Evolutionary conservation across 2,888 invertebrate genomes (phyloP), one percentile per base, ranked within the genome.

Genomic region (Cantharis nigra): DNA sequence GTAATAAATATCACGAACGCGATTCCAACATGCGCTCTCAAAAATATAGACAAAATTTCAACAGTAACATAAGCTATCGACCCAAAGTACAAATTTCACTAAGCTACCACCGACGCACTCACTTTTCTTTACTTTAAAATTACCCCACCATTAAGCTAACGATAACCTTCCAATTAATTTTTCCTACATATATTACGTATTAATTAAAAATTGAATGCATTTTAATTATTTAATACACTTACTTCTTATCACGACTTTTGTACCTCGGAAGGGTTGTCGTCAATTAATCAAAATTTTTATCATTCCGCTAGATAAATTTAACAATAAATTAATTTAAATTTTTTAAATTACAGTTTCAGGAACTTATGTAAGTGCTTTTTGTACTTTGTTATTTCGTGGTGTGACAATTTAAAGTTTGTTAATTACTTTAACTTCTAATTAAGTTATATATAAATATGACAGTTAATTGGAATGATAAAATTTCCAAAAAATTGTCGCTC

Each of bases 61-160:
- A 63, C 69, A 74, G 33, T 49, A 62, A 20, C 62, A 69, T 70
- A 63, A 30, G 69, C 63, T 74, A 74, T 74, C 70, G 74, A 74
- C 74, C 74, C 65, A 49, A 69, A 74, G 74, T 74, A 63, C 74
- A 69, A 74, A 74, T 70, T 74, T 74, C 74, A 70, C 30, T 71
- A 23, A 49, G 23, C 74, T 33, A 70, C 30, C 30, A 28, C 28
- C 33, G 26, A 20, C 72, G 30, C 63, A 30, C 69, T 23, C 20
- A 63, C 33, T 69, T 63, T 63, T 74, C 74, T 74, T 74, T 74
- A 63, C 62, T 20, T n/a, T 26, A 1, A 67, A 67, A 67, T 26
- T 64, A 67, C 26, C 65, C 65, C 65, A 67, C 65, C 65, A 67
- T 23, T 67, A 65, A 65, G 20, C 65, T 13, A 18, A 18, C 23